These are phyloP conservation scores for Phoxinus phoxinus DNA, from an alignment of 2,113 vertebrate genomes.

Conservation along the genomic window DNA sequence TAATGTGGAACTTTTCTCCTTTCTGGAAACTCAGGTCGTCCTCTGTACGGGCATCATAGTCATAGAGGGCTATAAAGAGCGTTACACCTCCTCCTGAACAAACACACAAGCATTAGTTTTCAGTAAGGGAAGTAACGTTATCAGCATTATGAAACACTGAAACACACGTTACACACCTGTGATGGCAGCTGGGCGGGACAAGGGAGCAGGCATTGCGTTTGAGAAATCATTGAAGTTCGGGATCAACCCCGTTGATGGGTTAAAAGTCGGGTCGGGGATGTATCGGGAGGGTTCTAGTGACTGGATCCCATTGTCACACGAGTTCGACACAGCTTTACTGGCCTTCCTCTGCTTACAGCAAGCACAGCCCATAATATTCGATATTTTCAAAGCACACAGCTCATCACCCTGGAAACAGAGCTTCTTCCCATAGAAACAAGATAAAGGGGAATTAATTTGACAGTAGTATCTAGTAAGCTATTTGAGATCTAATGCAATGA, in stretches of 20 bases:
- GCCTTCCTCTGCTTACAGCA: constrained; percentile 86
- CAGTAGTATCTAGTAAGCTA: neutral
- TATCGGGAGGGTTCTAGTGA: constrained; percentile 70
- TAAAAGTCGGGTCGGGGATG: constrained; percentile 81
- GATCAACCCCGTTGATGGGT: constrained; percentile 65
- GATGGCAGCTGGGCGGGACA: constrained; percentile 67
- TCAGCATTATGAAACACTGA: constrained; percentile 19
- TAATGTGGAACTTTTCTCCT: constrained; percentile 96
- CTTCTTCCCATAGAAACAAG: constrained; percentile 30
- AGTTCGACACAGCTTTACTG: constrained; percentile 67
- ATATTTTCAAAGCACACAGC: constrained; percentile 49
- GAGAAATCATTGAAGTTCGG: constrained; percentile 81
- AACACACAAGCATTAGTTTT: constrained; percentile 3
- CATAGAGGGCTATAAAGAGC: constrained; percentile 89
- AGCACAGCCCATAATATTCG: constrained; percentile 87
- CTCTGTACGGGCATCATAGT: constrained; percentile 91
- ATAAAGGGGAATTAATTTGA: constrained; percentile 5
- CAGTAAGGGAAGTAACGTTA: neutral
- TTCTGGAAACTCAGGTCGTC: constrained; percentile 93
- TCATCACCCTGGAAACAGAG: constrained; percentile 62
- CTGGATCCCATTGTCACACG: constrained; percentile 44
- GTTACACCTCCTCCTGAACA: constrained; percentile 85
- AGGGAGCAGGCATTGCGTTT: constrained; percentile 61
- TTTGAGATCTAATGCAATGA: neutral
- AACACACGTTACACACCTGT: constrained; percentile 67